Evolutionary conservation across 2,888 invertebrate species (phyloP).

Genomic region (Xiphydria camelus): DNA sequence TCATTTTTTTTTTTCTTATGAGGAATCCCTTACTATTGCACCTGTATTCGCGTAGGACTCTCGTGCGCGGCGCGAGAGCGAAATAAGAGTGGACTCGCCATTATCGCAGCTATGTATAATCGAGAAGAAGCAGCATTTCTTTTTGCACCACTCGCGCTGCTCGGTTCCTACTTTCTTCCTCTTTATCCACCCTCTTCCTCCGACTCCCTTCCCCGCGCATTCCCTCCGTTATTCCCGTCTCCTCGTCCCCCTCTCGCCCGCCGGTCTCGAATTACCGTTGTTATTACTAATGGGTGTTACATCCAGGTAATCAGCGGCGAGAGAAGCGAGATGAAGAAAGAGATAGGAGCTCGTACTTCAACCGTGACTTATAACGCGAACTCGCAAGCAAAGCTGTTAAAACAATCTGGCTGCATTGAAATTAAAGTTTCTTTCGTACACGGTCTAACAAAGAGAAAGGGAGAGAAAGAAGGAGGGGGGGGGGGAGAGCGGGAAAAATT

Average conservation of each 20-base stretch:
- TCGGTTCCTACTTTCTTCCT: not conserved
- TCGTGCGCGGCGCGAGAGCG: too few relatives aligned
- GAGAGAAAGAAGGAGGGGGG: too few relatives aligned
- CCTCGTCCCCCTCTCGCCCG: not conserved
- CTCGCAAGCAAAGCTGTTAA: slow-evolving; percentile 10
- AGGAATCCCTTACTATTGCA: too few relatives aligned
- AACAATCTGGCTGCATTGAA: slow-evolving; percentile 15
- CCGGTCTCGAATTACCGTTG: not conserved
- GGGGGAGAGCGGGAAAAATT: too few relatives aligned
- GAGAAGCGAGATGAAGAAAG: not conserved
- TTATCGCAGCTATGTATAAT: too few relatives aligned
- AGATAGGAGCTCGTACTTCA: too few relatives aligned
- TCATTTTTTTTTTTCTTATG: too few relatives aligned
- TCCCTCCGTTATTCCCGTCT: not conserved
- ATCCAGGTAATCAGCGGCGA: slow-evolving; percentile 9
- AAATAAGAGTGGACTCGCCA: too few relatives aligned
- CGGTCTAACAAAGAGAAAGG: slow-evolving; percentile 8
- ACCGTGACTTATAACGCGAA: slow-evolving; percentile 7
- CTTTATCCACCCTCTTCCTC: too few relatives aligned
- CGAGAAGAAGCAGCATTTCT: too few relatives aligned
- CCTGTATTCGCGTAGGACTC: too few relatives aligned
- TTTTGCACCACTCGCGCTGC: not conserved
- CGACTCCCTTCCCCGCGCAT: too few relatives aligned
- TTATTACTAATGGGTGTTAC: not conserved
- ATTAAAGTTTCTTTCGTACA: slow-evolving; percentile 15